Conservation (phyloP, 2,888 invertebrate genomes). For the Ecliptopera silaceata region DNA sequence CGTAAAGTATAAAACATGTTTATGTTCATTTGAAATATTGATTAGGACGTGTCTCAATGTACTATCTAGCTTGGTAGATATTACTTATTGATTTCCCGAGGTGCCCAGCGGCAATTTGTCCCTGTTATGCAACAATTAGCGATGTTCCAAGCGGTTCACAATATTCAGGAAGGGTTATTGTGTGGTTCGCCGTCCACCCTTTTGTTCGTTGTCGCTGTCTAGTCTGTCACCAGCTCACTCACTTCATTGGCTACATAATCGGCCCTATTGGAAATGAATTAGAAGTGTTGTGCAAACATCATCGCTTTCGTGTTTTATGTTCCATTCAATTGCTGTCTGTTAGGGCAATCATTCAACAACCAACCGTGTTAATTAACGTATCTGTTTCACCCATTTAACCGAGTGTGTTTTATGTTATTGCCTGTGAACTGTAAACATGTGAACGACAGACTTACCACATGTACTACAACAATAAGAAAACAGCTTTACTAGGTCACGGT, state of each 20-base stretch:
- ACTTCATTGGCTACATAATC: constrained; percentile 62
- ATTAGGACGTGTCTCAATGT: constrained; percentile 4
- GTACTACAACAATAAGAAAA: constrained; percentile 19
- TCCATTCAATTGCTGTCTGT: constrained; percentile 46
- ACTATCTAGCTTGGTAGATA: neutral
- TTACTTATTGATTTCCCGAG: constrained; percentile 20
- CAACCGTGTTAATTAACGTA: constrained; percentile 43
- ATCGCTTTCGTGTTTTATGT: constrained; percentile 42
- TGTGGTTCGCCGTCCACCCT: constrained; percentile 52
- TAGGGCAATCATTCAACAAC: constrained; percentile 42
- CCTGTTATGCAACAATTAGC: constrained; percentile 53
- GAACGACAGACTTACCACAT: constrained; percentile 7
- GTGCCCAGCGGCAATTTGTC: constrained; percentile 38
- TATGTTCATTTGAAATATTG: constrained; percentile 15
- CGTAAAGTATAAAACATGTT: constrained; percentile 15
- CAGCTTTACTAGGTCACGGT: constrained; percentile 49
- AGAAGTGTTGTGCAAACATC: constrained; percentile 45
- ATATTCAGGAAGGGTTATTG: constrained; percentile 65
- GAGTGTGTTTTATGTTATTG: constrained; percentile 22
- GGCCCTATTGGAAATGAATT: constrained; percentile 44
- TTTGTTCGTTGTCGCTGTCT: constrained; percentile 54
- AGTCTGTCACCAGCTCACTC: constrained; percentile 53
- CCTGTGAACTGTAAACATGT: constrained; percentile 29
- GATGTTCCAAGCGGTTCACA: constrained; percentile 51
- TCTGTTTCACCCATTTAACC: constrained; percentile 31